Base-by-base conservation (phyloP, 2,113 vertebrate species). In the Apistogramma diplotaenia region DNA sequence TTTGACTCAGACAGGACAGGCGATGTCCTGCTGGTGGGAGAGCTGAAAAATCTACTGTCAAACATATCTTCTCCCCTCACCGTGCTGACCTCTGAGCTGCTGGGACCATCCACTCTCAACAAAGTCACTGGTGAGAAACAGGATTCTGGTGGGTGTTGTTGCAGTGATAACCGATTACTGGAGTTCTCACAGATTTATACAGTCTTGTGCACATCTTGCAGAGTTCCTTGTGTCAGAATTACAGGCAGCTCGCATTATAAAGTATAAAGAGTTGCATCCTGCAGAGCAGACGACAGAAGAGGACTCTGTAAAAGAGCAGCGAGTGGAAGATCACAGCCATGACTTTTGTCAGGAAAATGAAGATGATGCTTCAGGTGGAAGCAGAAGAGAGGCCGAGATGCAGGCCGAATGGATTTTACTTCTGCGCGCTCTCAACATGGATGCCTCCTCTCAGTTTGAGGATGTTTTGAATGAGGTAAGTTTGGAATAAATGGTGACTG, bases 221-320 rank as follows among this genome's bases (percentile, higher is more conserved):
- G 95, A 94, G 65, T 95, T 92, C 86, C 87, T 95, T 25, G 89
- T 95, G 18, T 92, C 94, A 15, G 95, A 96, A 85, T 76, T 96
- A 58, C 89, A 91, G 89, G 93, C 95, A 10, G 94, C 84, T 70
- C 79, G 4, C 25, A 89, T 95, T 23, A 82, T 92, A 29, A 88
- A 78, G 33, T 67, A 83, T 37, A 91, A 79, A 55, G 90, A 93
- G 19, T n/a, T 23, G 9, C 74, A 93, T 51, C 85, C 92, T 59
- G 91, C 93, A 16, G 91, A 93, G 31, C n/a, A 56, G 21, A 71
- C 53, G 0, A n/a, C 57, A 5, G 70, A 7, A 6, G 87, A 77
- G 0, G 81, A 89, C 15, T 79, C 77, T 27, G 89, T 56, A 54
- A 94, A 91, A 83, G 93, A 95, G 33, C 92, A 94, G 51, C 89